phyloP scores from a whole-genome alignment of 53 echinoderm and acorn worm species.

The Paelopatides confundens region DNA sequence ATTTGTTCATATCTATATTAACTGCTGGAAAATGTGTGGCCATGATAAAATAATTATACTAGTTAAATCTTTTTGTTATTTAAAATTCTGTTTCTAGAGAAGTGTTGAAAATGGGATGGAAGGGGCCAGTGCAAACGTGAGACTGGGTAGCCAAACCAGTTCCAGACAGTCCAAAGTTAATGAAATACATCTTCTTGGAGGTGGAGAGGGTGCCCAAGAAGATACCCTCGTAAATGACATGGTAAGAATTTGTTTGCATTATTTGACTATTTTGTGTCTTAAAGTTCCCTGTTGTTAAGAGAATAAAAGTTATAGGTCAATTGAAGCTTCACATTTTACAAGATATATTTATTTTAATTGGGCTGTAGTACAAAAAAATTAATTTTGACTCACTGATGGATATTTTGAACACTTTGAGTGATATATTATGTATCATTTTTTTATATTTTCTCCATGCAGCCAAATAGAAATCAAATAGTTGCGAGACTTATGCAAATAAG shows the following conservation, averaged over 20 bases:
- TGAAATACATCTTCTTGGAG: background rate
- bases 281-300: too few species aligned
- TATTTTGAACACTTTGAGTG: background rate
- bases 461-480: slow-evolving; percentile 98
- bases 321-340: too few species aligned
- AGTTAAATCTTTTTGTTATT: too few species aligned
- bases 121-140: background rate
- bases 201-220: slow-evolving; percentile 61
- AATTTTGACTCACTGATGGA: background rate
- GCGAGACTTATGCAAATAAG: slow-evolving; percentile 99
- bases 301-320: too few species aligned
- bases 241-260: too few species aligned
- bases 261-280: too few species aligned
- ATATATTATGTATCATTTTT: background rate
- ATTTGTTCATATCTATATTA: too few species aligned
- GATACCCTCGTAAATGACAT: slow-evolving; percentile 78
- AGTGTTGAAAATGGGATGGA: background rate
- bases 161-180: background rate
- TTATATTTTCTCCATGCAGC: slow-evolving; percentile 58
- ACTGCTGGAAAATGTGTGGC: too few species aligned
- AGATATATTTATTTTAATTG: too few species aligned
- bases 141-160: background rate
- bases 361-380: too few species aligned
- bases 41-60: too few species aligned
- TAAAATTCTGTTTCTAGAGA: slow-evolving; percentile 17